phyloP scores from a whole-genome alignment of 2,113 vertebrate genomes.

The Rhizomys pruinosus region DNA sequence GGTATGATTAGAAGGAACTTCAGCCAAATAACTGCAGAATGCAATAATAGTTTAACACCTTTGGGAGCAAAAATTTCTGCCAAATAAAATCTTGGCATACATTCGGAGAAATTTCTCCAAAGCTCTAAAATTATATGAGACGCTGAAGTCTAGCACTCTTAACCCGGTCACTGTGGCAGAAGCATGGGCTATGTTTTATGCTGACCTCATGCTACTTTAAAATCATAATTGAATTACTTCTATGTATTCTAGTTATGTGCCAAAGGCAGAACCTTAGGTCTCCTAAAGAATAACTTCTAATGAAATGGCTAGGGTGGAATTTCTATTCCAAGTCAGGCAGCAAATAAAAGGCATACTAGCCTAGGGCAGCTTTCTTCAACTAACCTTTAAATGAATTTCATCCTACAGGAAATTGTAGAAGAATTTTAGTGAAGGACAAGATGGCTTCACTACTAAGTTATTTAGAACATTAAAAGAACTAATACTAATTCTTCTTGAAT shows the following conservation, averaged over 20 bases:
- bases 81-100: slow-evolving; percentile 59
- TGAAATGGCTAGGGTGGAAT: slow-evolving; percentile 40
- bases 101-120: slow-evolving; percentile 12
- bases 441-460: background rate
- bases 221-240: slow-evolving; percentile 63
- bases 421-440: slow-evolving; percentile 34
- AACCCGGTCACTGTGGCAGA: slow-evolving; percentile 19
- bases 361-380: slow-evolving; percentile 44
- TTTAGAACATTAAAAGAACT: background rate
- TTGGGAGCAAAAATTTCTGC: background rate
- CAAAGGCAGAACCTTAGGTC: slow-evolving; percentile 57
- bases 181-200: slow-evolving; percentile 46
- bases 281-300: slow-evolving; percentile 48
- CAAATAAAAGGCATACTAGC: slow-evolving; percentile 4
- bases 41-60: slow-evolving; percentile 1
- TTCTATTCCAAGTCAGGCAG: slow-evolving; percentile 56
- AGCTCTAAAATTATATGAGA: slow-evolving; percentile 40
- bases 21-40: background rate
- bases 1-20: slow-evolving; percentile 11
- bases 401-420: background rate
- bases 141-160: slow-evolving; percentile 29
- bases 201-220: slow-evolving; percentile 57
- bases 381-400: slow-evolving; percentile 67
- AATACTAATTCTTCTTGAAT: background rate
- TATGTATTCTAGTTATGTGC: slow-evolving; percentile 51